These are phyloP conservation scores for Drymonia ruficornis DNA, from an alignment of 2,888 invertebrate species.

Conservation along the genomic window DNA sequence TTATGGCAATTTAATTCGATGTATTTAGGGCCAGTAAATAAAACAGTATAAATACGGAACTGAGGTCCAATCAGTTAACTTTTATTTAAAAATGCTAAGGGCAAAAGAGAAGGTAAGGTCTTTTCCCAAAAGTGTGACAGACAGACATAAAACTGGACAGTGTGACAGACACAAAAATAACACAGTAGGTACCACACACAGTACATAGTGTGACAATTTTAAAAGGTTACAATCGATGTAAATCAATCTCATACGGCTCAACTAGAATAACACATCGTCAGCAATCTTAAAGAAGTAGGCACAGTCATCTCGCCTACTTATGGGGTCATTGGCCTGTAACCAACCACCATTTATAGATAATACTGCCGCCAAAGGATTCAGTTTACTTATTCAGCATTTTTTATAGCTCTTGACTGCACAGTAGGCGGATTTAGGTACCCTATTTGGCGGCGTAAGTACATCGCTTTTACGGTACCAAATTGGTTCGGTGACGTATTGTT, in stretches of 20 bases:
- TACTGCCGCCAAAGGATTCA: neutral
- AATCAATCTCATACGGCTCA: too few species aligned
- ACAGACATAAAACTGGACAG: too few species aligned
- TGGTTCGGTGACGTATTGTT: neutral
- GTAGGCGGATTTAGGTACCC: neutral
- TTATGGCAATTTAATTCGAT: conserved; percentile 38
- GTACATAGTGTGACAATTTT: too few species aligned
- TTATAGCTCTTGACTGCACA: neutral
- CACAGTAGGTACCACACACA: too few species aligned
- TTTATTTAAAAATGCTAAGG: too few species aligned
- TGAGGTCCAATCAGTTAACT: too few species aligned
- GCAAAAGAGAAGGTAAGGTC: too few species aligned
- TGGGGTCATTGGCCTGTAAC: neutral
- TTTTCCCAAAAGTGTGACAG: too few species aligned
- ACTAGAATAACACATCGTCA: too few species aligned
- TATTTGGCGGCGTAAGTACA: neutral
- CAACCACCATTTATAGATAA: neutral
- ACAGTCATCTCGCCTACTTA: neutral
- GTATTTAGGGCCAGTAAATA: conserved; percentile 12
- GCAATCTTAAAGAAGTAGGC: neutral
- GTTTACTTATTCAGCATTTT: conserved; percentile 2
- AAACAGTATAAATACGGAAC: neutral
- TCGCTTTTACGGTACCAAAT: conserved; percentile 2
- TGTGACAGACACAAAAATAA: too few species aligned
- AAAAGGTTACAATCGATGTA: too few species aligned